These are phyloP conservation scores for Hiodon tergisus DNA, from an alignment of 2,113 vertebrate species.

Conservation along the genomic window DNA sequence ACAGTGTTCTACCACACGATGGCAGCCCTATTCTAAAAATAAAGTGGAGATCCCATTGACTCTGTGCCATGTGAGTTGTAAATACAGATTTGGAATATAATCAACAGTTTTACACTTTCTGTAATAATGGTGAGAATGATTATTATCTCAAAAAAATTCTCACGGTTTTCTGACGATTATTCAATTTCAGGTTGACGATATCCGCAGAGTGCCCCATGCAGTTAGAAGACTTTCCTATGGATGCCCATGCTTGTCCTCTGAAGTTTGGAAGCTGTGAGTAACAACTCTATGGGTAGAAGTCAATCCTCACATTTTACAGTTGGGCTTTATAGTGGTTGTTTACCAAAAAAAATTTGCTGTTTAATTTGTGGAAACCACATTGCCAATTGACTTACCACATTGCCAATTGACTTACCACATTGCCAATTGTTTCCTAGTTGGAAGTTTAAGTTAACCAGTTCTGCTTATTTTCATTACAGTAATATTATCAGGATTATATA, in stretches of 20 bases:
- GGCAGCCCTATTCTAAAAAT: conserved; percentile 31
- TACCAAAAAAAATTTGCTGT: too few relatives aligned
- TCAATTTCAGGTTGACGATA: conserved; percentile 80
- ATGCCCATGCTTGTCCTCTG: conserved; percentile 90
- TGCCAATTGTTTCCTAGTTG: too few relatives aligned
- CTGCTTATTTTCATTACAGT: too few relatives aligned
- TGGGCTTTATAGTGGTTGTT: too few relatives aligned
- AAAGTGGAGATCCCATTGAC: neutral
- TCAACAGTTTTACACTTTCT: neutral
- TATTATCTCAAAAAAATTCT: neutral
- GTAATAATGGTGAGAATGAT: conserved; percentile 2
- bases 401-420: too few relatives aligned
- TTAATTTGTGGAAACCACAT: too few relatives aligned
- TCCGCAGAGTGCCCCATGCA: conserved; percentile 97
- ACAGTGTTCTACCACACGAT: conserved; percentile 16
- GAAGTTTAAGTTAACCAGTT: too few relatives aligned
- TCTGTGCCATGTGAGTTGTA: neutral
- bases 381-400: too few relatives aligned
- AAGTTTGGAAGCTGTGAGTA: conserved; percentile 98
- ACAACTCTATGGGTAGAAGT: too few relatives aligned
- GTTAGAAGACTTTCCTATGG: conserved; percentile 97
- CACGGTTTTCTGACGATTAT: neutral
- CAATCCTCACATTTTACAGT: too few relatives aligned
- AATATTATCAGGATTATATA: too few relatives aligned
- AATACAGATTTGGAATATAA: neutral